Evolutionary conservation across 2,888 invertebrate species (phyloP), one percentile per base, ranked within the genome.

Genomic region (Hylaea fasciaria): DNA sequence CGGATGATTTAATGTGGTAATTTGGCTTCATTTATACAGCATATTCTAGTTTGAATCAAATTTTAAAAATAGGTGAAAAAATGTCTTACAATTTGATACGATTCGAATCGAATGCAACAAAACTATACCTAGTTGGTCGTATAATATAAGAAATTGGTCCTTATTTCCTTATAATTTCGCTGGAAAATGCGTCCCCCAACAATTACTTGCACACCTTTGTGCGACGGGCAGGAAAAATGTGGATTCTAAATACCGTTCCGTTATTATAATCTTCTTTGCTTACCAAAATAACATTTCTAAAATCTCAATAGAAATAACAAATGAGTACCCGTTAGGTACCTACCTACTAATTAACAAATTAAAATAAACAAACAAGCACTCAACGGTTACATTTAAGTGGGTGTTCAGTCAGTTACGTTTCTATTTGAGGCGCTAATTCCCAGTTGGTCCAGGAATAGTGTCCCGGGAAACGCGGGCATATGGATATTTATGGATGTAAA

Each of bases 1-100:
- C 65, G 68, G 59, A 49, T 69, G 69, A 66, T 63, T 68, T 58
- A 66, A 16, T 51, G 41, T 39, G 60, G 54, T 69, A 65, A 69
- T 69, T 67, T 63, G 61, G 32, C 40, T 57, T 48, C 62, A 61
- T 61, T 56, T 39, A 41, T 55, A 57, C 52, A 29, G 17, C 47
- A 58, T 50, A 16, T 62, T 46, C 16, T 40, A 22, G 17, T 12
- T 45, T 22, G 5, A 46, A 41, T 46, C 2, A 41, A 60, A 35
- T 22, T 49, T 55, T 43, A 41, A 16, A 17, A 48, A 29, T 41
- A 10, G 17, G 41, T 22, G 16, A 1, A 4, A 46, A 32, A 16
- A 39, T 28, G 5, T 37, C 10, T 22, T 22, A 22, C 22, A 37
- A 4, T 37, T 37, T 37, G 3, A 2, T n/a, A 22, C 22, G 22